Evolutionary conservation across 2,113 vertebrate genomes (phyloP).

Genomic region (Steatornis caripensis): DNA sequence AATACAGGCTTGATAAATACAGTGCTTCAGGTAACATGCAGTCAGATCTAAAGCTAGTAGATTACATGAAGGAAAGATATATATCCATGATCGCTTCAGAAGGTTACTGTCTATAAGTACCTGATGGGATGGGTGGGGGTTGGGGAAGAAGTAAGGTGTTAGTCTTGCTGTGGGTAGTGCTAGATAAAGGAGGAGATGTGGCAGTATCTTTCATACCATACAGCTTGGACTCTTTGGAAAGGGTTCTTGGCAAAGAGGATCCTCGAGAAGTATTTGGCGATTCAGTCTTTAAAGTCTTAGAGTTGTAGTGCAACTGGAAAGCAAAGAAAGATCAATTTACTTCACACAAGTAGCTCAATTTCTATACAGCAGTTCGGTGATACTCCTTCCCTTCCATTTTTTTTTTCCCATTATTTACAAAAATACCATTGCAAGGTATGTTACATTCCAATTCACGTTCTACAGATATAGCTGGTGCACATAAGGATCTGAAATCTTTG

Average conservation of each 20-base stretch:
- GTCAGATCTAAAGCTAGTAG: conserved; percentile 35
- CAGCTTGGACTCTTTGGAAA: conserved; percentile 99
- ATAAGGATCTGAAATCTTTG: neutral
- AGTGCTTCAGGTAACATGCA: neutral
- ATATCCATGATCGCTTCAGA: conserved; percentile 1
- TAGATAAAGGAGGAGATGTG: conserved; percentile 77
- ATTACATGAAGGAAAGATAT: neutral
- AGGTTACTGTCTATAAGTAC: conserved; percentile 75
- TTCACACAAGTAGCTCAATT: neutral
- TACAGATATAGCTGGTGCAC: neutral
- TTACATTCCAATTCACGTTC: neutral
- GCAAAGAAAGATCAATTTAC: neutral
- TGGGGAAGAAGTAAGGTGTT: conserved; percentile 93
- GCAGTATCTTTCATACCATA: conserved; percentile 95
- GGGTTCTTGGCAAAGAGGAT: conserved; percentile 93
- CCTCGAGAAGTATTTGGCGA: conserved; percentile 93
- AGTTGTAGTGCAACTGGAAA: conserved; percentile 95
- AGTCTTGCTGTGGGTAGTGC: conserved; percentile 88
- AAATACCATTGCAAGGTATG: fast-evolving
- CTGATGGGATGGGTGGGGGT: conserved; percentile 93
- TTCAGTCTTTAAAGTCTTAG: conserved; percentile 95
- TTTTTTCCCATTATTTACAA: neutral
- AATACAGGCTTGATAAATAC: neutral
- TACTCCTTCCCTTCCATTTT: neutral
- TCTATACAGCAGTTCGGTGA: neutral